These are phyloP conservation scores for Salarias fasciatus DNA, from an alignment of 2,797 vertebrate genomes.

Conservation along the genomic window DNA sequence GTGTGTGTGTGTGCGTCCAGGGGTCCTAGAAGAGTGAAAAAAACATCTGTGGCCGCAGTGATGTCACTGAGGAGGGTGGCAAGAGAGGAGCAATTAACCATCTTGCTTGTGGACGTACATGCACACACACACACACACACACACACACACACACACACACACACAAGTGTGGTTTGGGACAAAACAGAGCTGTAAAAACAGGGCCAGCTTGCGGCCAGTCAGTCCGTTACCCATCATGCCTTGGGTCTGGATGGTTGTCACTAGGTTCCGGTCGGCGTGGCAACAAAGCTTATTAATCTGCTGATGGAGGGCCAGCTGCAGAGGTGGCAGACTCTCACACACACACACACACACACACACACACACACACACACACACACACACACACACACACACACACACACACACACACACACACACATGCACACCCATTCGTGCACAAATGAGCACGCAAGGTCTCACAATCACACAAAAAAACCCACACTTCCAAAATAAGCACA, in stretches of 20 bases:
- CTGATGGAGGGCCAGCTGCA: constrained; percentile 99
- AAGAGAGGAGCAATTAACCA: constrained; percentile 83
- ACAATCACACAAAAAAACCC: too few relatives aligned
- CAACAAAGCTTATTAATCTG: constrained; percentile 99
- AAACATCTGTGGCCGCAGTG: constrained; percentile 94
- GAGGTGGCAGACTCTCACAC: constrained; percentile 80
- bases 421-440: constrained; percentile 33
- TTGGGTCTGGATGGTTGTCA: constrained; percentile 96
- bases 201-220: constrained; percentile 93
- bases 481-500: too few relatives aligned
- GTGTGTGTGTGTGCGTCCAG: constrained; percentile 27
- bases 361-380: constrained; percentile 35
- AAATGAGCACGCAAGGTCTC: too few relatives aligned
- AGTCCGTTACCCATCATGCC: constrained; percentile 97
- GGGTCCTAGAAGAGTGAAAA: constrained; percentile 82
- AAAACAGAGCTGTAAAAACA: constrained; percentile 92
- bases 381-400: too few relatives aligned
- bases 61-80: constrained; percentile 88
- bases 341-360: background rate
- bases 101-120: constrained; percentile 36
- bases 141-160: constrained; percentile 55
- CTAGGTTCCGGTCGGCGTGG: constrained; percentile 99
- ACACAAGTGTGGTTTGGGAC: constrained; percentile 60
- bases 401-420: too few relatives aligned
- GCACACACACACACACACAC: constrained; percentile 38